These are phyloP conservation scores for Drosophila subpulchrella DNA, from an alignment of 1,140 invertebrate genomes.

Conservation along the genomic window DNA sequence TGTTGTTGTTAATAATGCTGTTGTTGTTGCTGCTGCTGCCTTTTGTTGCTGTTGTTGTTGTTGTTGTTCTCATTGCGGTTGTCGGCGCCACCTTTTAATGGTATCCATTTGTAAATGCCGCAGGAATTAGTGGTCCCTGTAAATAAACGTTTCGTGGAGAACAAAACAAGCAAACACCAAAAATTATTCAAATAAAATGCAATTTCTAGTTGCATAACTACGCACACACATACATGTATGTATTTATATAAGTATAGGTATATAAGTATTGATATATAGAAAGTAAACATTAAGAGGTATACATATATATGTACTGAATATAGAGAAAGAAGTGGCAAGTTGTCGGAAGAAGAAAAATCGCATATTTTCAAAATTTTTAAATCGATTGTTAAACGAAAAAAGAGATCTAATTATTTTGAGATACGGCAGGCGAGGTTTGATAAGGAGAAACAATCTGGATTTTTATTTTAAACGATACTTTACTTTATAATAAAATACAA, in stretches of 20 bases:
- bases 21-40: constrained; percentile 60
- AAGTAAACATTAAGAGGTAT: constrained; percentile 60
- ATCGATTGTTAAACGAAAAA: constrained; percentile 24
- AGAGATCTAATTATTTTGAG: constrained; percentile 4
- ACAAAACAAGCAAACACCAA: constrained; percentile 77
- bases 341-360: constrained; percentile 24
- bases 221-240: constrained; percentile 63
- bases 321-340: constrained; percentile 38
- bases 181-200: constrained; percentile 77
- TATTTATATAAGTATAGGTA: constrained; percentile 47
- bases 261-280: constrained; percentile 47
- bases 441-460: background rate
- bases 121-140: constrained; percentile 96
- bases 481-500: background rate
- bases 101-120: constrained; percentile 97
- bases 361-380: constrained; percentile 9
- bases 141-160: constrained; percentile 77
- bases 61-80: constrained; percentile 76
- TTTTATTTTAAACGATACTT: too few relatives aligned
- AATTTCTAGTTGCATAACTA: constrained; percentile 53
- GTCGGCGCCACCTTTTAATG: constrained; percentile 89
- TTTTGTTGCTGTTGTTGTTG: constrained; percentile 39
- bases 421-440: constrained; percentile 28
- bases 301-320: constrained; percentile 38
- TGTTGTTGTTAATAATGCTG: constrained; percentile 34